Evolutionary conservation across 1,140 invertebrate genomes (phyloP), one percentile per base, ranked within the genome.

Genomic region (Brachionus plicatilis): DNA sequence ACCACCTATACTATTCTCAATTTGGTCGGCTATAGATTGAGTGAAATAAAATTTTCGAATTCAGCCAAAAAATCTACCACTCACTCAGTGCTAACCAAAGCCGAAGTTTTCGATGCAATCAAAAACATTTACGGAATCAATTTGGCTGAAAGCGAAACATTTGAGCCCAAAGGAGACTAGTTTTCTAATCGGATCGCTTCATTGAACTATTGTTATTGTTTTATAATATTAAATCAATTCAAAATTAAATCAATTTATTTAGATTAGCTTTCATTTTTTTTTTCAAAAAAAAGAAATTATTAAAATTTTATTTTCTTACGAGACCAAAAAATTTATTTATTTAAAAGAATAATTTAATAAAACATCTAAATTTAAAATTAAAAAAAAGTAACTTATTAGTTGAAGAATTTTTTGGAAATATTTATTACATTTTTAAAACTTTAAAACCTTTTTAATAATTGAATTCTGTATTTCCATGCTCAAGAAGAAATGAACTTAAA

Each of bases 1-100:
- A 79, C 76, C 14, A 79, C 47, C 0, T 79, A 53, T 33, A 79
- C 43, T 29, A 37, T 79, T 79, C 45, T 79, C 0, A 79, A 79
- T 79, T 79, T 79, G 47, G 41, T 50, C 17, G 76, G 76, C 27
- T 60, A 79, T 53, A n/a, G 45, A n/a, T 37, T 79, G 12, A 53
- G 76, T 79, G 76, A 79, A 37, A 79, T 79, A 24, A 79, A 79
- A 79, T 79, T 79, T 60, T 79, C 76, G 5, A 79, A 79, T 53
- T 79, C 76, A 1, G 47, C 47, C 1, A 33, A 50, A 50, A 79
- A 79, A 24, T 53, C 47, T 20, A 27, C 47, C 9, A 79, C 76
- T 53, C 47, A 79, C 43, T 79, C 76, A 11, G 20, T 53, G 17
- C 27, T 79, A 14, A 79, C 76, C 1, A 60, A 79, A 53, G 29